phyloP scores from a whole-genome alignment of 2,113 vertebrate genomes.

The Leuciscus idus region DNA sequence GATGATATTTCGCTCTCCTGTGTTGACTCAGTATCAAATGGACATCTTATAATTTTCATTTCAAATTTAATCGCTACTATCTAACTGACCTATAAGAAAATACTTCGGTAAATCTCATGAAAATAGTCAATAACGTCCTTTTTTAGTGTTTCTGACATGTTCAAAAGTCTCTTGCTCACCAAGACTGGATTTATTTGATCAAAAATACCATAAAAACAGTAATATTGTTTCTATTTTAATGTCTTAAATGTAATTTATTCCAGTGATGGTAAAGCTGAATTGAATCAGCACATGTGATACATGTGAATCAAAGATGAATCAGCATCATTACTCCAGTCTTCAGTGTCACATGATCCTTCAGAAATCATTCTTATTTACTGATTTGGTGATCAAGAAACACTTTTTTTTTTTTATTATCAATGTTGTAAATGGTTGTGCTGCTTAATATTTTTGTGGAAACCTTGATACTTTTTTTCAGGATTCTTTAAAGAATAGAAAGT shows the following conservation, averaged over 20 bases:
- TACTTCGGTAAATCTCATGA: background rate
- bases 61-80: constrained; percentile 32
- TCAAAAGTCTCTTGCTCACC: background rate
- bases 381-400: background rate
- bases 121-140: background rate
- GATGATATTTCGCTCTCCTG: constrained; percentile 53
- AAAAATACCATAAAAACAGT: background rate
- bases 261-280: background rate
- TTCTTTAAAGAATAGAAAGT: too few relatives aligned
- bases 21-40: constrained; percentile 64
- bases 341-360: background rate
- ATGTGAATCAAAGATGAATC: too few relatives aligned
- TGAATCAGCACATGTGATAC: background rate
- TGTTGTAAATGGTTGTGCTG: too few relatives aligned
- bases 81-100: constrained; percentile 11
- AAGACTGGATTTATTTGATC: background rate
- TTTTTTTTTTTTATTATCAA: background rate
- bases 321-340: background rate
- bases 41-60: constrained; percentile 48
- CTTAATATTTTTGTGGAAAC: background rate
- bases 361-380: background rate
- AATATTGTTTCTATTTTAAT: background rate
- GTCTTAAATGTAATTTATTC: background rate
- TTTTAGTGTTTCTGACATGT: background rate
- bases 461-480: too few relatives aligned